These are phyloP conservation scores for Chrysocyon brachyurus DNA, from an alignment of 2,797 vertebrate genomes.

Conservation along the genomic window DNA sequence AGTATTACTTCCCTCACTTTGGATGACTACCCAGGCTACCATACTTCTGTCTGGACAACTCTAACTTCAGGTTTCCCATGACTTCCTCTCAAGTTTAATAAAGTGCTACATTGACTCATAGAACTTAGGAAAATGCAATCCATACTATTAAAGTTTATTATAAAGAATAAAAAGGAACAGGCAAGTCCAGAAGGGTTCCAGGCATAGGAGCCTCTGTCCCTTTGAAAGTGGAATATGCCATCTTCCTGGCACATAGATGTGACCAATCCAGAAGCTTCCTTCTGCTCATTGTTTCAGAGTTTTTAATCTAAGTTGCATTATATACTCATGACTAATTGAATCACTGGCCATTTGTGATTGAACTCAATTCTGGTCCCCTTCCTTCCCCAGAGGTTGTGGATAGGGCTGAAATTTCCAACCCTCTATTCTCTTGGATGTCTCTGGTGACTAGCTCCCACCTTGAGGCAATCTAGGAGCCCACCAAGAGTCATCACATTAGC, in stretches of 20 bases:
- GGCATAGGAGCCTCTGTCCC: not conserved
- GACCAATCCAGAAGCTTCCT: not conserved
- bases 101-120: not conserved
- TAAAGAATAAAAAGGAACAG: not conserved
- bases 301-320: not conserved
- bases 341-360: not conserved
- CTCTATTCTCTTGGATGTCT: not conserved
- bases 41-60: not conserved
- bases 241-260: not conserved
- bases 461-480: not conserved
- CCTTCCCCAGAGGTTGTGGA: accelerated
- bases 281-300: not conserved
- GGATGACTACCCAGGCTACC: not conserved
- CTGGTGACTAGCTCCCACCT: not conserved
- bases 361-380: not conserved
- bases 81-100: not conserved
- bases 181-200: not conserved
- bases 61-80: not conserved
- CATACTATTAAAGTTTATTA: not conserved
- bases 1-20: not conserved
- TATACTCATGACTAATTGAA: not conserved
- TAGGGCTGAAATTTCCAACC: not conserved
- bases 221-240: not conserved
- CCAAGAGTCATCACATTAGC: not conserved
- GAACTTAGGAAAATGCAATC: not conserved